Evolutionary conservation across 1,140 invertebrate species (phyloP).

Genomic region (Drosophila leontia): DNA sequence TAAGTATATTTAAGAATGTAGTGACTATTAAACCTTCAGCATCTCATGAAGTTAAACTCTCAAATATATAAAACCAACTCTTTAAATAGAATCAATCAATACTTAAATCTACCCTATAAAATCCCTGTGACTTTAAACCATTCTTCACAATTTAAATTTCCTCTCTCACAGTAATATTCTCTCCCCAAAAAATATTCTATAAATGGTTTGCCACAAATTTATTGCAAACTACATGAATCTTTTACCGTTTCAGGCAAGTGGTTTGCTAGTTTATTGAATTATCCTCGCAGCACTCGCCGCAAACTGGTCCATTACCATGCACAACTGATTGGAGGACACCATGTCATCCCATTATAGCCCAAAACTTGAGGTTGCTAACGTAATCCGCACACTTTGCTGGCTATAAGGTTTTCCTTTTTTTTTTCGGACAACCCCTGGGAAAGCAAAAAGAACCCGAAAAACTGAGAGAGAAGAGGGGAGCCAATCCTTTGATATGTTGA

Average conservation of each 20-base stretch:
- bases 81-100: neutral
- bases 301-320: conserved; percentile 27
- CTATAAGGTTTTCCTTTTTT: conserved; percentile 14
- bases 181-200: neutral
- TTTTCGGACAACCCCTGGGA: conserved; percentile 29
- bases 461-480: conserved; percentile 14
- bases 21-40: too few species aligned
- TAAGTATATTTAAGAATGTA: neutral
- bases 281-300: conserved; percentile 17
- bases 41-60: neutral
- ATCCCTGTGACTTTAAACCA: neutral
- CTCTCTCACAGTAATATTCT: neutral
- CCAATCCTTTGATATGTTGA: conserved; percentile 78
- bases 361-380: conserved; percentile 32
- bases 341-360: conserved; percentile 35
- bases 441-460: conserved; percentile 1
- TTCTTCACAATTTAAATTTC: neutral
- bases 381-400: conserved; percentile 42
- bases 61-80: neutral
- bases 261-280: conserved; percentile 41
- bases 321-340: conserved; percentile 4
- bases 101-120: neutral
- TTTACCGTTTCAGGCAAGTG: conserved; percentile 27
- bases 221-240: conserved; percentile 30
- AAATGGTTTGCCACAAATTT: conserved; percentile 20